Percentiles rank a stretch among this genome's conserved stretches.
Evolutionary conservation across 2,888 invertebrate genomes (phyloP).

Genomic region (Seira ritae): DNA sequence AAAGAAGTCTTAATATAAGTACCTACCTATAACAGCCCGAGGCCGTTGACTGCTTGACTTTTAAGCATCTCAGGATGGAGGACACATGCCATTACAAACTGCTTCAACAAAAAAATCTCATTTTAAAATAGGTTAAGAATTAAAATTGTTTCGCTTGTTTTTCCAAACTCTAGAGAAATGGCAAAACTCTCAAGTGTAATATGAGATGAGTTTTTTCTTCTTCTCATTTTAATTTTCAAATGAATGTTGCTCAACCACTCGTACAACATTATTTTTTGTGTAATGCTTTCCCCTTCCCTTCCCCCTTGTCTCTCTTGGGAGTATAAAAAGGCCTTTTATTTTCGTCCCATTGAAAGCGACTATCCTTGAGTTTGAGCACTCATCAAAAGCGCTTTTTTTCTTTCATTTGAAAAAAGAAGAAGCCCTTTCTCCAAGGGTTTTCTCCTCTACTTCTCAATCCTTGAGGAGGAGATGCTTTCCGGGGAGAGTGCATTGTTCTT

Average conservation of each 20-base stretch:
- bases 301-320: neutral
- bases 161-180: neutral
- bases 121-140: neutral
- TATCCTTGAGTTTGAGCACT: slow-evolving; percentile 2
- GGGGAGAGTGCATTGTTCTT: slow-evolving; percentile 29
- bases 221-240: neutral
- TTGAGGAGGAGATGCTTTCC: neutral
- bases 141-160: neutral
- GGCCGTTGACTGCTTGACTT: neutral
- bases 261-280: too few species aligned
- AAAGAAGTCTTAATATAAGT: neutral
- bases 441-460: neutral
- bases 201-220: neutral
- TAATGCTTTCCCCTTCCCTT: neutral
- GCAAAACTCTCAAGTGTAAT: neutral
- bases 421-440: neutral
- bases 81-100: neutral
- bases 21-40: too few species aligned
- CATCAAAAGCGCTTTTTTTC: neutral
- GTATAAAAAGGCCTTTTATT: neutral
- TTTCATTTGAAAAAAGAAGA: neutral
- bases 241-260: neutral
- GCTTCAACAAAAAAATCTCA: neutral
- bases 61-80: neutral
- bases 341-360: slow-evolving; percentile 1